phyloP scores from a whole-genome alignment of 2,888 invertebrate genomes.

The Pharmacophagus antenor region DNA sequence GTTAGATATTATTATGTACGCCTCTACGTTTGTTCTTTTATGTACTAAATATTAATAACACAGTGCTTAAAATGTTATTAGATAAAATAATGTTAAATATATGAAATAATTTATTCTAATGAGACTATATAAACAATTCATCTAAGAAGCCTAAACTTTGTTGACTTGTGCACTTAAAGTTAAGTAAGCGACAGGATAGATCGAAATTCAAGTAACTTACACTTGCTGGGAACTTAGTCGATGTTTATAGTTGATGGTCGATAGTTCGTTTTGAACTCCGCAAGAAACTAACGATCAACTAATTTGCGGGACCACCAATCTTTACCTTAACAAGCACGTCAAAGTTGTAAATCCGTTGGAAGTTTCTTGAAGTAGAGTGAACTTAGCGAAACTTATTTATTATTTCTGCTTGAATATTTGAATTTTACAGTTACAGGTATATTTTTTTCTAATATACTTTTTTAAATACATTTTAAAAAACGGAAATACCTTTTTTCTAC shows the following conservation, averaged over 20 bases:
- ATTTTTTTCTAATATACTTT: background rate
- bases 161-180: slow-evolving; percentile 27
- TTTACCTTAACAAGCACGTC: slow-evolving; percentile 31
- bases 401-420: slow-evolving; percentile 18
- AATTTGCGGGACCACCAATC: slow-evolving; percentile 31
- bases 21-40: too few relatives aligned
- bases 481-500: too few relatives aligned
- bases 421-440: background rate
- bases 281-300: slow-evolving; percentile 32
- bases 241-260: slow-evolving; percentile 31
- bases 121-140: background rate
- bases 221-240: slow-evolving; percentile 27
- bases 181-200: slow-evolving; percentile 24
- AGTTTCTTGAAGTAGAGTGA: slow-evolving; percentile 26
- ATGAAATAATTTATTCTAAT: background rate
- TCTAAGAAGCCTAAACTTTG: slow-evolving; percentile 31
- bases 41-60: too few relatives aligned
- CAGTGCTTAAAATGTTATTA: too few relatives aligned
- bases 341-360: slow-evolving; percentile 30
- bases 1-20: too few relatives aligned
- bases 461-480: too few relatives aligned
- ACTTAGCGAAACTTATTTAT: slow-evolving; percentile 26
- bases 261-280: slow-evolving; percentile 30
- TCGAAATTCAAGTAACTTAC: slow-evolving; percentile 29
- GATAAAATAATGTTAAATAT: too few relatives aligned